phyloP scores from a whole-genome alignment of 1,140 invertebrate species.

The Planococcus citri region DNA sequence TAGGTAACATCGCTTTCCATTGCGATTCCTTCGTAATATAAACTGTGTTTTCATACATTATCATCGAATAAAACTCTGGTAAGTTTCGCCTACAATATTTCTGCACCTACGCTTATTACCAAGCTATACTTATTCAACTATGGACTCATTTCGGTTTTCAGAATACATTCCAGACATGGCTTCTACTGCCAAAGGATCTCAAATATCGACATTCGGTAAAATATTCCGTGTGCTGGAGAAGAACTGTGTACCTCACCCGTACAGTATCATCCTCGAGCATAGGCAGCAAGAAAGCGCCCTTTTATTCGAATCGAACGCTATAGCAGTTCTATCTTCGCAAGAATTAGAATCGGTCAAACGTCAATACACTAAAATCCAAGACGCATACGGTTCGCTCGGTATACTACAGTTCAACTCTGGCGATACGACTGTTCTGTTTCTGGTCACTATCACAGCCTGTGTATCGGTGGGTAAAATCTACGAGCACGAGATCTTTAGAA shows the following conservation, averaged over 20 bases:
- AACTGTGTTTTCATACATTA: neutral
- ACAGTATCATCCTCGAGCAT: slow-evolving; percentile 78
- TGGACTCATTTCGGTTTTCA: no score
- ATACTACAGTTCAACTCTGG: slow-evolving; percentile 75
- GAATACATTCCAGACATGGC: neutral
- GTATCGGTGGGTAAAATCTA: slow-evolving; percentile 87
- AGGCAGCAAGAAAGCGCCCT: slow-evolving; percentile 72
- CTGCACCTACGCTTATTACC: no score
- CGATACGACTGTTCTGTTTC: slow-evolving; percentile 66
- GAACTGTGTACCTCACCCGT: slow-evolving; percentile 66
- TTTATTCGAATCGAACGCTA: slow-evolving; percentile 79
- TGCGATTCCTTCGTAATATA: neutral
- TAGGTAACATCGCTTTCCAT: neutral
- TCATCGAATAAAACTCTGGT: neutral
- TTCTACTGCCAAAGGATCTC: neutral
- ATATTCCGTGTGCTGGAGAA: slow-evolving; percentile 81
- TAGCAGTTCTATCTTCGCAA: slow-evolving; percentile 63
- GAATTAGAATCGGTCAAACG: slow-evolving; percentile 80
- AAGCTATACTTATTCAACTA: no score
- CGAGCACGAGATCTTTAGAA: slow-evolving; percentile 84
- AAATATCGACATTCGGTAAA: slow-evolving; percentile 61
- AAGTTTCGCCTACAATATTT: neutral
- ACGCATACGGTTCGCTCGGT: slow-evolving; percentile 87
- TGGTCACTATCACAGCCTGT: slow-evolving; percentile 88
- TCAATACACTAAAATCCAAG: slow-evolving; percentile 74